Evolutionary conservation across 2,113 vertebrate species (phyloP).

Genomic region (Emberiza fucata): DNA sequence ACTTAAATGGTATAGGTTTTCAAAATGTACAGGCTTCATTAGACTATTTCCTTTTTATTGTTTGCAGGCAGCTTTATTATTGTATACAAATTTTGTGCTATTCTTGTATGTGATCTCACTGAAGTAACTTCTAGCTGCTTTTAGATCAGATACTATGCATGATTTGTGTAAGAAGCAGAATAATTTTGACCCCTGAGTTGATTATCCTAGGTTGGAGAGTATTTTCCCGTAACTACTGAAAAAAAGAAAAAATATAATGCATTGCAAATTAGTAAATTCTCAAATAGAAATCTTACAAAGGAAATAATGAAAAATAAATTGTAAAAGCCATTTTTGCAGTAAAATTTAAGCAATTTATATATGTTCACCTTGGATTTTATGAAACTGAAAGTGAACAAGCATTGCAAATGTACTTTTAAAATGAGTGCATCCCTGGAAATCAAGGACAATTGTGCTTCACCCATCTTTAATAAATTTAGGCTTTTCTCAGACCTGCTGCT

Average conservation of each 20-base stretch:
- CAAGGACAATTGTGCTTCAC: neutral
- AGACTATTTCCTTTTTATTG: neutral
- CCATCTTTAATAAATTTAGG: neutral
- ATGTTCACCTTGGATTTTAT: neutral
- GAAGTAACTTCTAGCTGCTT: neutral
- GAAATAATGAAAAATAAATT: neutral
- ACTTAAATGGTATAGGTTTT: neutral
- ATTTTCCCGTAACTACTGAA: neutral
- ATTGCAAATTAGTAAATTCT: neutral
- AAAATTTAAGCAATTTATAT: neutral
- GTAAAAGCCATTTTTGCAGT: neutral
- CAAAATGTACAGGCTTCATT: neutral
- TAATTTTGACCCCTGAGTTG: neutral
- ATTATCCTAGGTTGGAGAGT: neutral
- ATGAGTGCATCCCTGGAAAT: neutral
- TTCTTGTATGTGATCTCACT: neutral
- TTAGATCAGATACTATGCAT: neutral
- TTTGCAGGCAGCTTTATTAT: neutral
- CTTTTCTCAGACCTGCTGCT: neutral
- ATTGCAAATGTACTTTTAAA: neutral
- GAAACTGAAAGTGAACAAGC: neutral
- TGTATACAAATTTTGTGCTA: neutral
- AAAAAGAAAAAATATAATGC: neutral
- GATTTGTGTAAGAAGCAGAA: neutral
- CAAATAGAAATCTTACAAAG: neutral